Evolutionary conservation across 2,113 vertebrate genomes (phyloP).

Genomic region (Cygnus atratus): DNA sequence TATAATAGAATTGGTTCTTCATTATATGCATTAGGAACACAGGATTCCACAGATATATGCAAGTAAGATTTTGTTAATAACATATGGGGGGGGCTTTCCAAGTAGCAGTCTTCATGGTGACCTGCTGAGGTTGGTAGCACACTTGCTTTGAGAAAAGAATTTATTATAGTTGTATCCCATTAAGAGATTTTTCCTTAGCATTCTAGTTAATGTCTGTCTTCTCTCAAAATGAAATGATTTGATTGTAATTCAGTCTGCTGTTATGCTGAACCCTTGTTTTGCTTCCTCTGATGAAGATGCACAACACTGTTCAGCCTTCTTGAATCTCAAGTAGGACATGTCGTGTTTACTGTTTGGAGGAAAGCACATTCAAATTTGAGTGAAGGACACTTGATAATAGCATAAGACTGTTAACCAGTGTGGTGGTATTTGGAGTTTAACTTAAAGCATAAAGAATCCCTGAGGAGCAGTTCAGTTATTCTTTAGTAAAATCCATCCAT

Average conservation of each 20-base stretch:
- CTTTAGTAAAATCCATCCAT: not conserved
- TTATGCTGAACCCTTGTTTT: not conserved
- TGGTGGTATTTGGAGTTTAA: not conserved
- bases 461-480: not conserved
- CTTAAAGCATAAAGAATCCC: not conserved
- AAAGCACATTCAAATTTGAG: not conserved
- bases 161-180: not conserved
- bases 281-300: not conserved
- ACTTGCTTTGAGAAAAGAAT: not conserved
- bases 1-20: constrained; percentile 98
- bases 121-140: not conserved
- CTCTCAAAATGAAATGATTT: not conserved
- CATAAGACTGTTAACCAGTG: not conserved
- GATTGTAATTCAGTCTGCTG: not conserved
- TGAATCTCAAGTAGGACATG: not conserved
- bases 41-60: constrained; percentile 97
- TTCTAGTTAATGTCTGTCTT: not conserved
- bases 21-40: constrained; percentile 93
- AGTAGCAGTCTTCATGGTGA: not conserved
- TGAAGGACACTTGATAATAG: not conserved
- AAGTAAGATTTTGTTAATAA: constrained; percentile 82
- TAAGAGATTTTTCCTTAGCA: not conserved
- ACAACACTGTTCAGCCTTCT: not conserved
- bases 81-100: not conserved
- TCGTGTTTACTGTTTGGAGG: not conserved